Evolutionary conservation across 2,888 invertebrate genomes (phyloP).

Genomic region (Drosophila quinaria): DNA sequence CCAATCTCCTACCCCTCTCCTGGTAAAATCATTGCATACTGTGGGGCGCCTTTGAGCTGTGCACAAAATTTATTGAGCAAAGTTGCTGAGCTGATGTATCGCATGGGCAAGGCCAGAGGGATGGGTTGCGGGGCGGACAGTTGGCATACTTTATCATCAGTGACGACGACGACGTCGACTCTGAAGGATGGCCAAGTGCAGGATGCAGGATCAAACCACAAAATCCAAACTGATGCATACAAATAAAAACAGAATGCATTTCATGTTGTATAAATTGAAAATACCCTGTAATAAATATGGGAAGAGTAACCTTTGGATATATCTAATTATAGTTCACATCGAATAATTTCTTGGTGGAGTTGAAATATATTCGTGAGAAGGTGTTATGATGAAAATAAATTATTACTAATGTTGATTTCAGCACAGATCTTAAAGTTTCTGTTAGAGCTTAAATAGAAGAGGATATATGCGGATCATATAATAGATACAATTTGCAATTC

Average conservation of each 20-base stretch:
- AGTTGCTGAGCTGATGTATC: slow-evolving; percentile 80
- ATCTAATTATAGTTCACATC: not conserved
- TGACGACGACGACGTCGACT: slow-evolving; percentile 62
- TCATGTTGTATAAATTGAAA: not conserved
- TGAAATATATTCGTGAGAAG: too few species aligned
- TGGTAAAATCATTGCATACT: slow-evolving; percentile 78
- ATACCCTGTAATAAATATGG: slow-evolving; percentile 20
- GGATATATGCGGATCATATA: too few species aligned
- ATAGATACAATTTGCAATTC: too few species aligned
- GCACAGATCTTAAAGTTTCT: too few species aligned
- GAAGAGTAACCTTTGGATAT: not conserved
- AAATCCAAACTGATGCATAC: slow-evolving; percentile 81
- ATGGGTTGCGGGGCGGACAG: slow-evolving; percentile 72
- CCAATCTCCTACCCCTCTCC: not conserved
- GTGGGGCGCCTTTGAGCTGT: slow-evolving; percentile 73
- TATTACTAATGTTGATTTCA: too few species aligned
- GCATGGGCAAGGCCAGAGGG: slow-evolving; percentile 42
- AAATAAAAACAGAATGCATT: slow-evolving; percentile 60
- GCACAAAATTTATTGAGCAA: slow-evolving; percentile 79
- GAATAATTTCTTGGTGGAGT: too few species aligned
- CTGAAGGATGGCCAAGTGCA: slow-evolving; percentile 66
- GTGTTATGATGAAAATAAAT: too few species aligned
- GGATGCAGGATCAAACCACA: slow-evolving; percentile 83
- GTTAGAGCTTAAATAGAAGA: too few species aligned
- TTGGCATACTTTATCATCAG: slow-evolving; percentile 83